Base-by-base conservation (phyloP, 2,888 invertebrate species). In the Pseudoips prasinana region DNA sequence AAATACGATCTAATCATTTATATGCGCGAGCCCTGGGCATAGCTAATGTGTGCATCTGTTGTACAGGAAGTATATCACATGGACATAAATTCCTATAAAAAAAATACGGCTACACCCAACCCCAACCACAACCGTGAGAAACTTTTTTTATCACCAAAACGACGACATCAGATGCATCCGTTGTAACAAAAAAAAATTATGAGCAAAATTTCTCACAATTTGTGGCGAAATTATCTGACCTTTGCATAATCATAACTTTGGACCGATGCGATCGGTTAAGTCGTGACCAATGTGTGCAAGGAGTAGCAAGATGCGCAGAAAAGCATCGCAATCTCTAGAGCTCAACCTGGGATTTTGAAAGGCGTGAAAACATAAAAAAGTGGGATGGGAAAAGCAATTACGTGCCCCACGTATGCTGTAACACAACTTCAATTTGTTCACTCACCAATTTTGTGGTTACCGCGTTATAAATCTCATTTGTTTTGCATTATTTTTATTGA, bases 291-390 rank as follows among this genome's bases (percentile, higher is more conserved):
- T 44, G 64, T 49, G 40, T 51, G 33, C 53, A 56, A 52, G 50
- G 47, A 46, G 44, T 58, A 63, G 45, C 46, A 59, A 61, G 64
- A 76, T 77, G 73, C 73, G 73, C 73, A 77, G 74, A 73, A 75
- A 73, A 66, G 63, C 74, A 75, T 69, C 57, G 43, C 47, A 51
- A 56, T 58, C 59, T 58, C 56, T 66, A 66, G 47, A 73, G 65
- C 58, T 72, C 46, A 59, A 58, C 57, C 69, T 70, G 67, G 69
- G 70, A 72, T 68, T 71, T 71, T 65, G 61, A 63, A 72, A 73
- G 63, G 67, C 67, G 72, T 71, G 67, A 79, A 79, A 76, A 79
- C 72, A 71, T 65, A 70, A 68, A 72, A 76, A 51, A 73, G 73
- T 75, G 69, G 73, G 70, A 78, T 75, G 49, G 54, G 50, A 42